These are phyloP conservation scores for Temnothorax curvispinosus DNA, from an alignment of 1,140 invertebrate genomes.

Conservation along the genomic window DNA sequence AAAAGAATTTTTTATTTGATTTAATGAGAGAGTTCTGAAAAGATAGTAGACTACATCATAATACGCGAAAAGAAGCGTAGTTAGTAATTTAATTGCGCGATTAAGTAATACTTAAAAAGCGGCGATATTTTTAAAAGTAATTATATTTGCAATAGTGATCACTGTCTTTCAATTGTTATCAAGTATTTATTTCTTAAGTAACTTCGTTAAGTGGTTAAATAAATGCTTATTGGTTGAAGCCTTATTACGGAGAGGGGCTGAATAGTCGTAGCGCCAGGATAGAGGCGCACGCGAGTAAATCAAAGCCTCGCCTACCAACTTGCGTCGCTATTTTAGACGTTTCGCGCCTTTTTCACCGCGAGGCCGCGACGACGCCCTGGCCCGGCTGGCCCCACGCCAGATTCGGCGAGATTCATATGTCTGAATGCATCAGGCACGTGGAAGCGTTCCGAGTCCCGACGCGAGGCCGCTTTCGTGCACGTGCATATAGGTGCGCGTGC, in stretches of 20 bases:
- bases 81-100: background rate
- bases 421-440: conserved; percentile 60
- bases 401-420: conserved; percentile 48
- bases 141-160: background rate
- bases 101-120: background rate
- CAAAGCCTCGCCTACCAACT: conserved; percentile 24
- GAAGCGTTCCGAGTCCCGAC: conserved; percentile 18
- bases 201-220: background rate
- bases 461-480: conserved; percentile 36
- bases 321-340: conserved; percentile 65
- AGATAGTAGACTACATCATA: background rate
- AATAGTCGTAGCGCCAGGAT: background rate
- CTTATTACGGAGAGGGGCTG: background rate
- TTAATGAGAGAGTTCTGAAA: background rate
- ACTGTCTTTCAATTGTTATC: background rate
- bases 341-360: conserved; percentile 71
- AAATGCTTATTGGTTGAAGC: background rate
- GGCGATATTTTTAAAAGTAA: background rate
- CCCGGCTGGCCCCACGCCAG: conserved; percentile 63
- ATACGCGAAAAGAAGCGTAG: background rate
- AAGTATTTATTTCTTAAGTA: background rate
- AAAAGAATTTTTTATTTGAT: background rate
- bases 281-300: background rate
- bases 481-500: conserved; percentile 20
- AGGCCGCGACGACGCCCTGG: conserved; percentile 55